phyloP scores from a whole-genome alignment of 1,140 invertebrate genomes.

The Drosophila serrata region DNA sequence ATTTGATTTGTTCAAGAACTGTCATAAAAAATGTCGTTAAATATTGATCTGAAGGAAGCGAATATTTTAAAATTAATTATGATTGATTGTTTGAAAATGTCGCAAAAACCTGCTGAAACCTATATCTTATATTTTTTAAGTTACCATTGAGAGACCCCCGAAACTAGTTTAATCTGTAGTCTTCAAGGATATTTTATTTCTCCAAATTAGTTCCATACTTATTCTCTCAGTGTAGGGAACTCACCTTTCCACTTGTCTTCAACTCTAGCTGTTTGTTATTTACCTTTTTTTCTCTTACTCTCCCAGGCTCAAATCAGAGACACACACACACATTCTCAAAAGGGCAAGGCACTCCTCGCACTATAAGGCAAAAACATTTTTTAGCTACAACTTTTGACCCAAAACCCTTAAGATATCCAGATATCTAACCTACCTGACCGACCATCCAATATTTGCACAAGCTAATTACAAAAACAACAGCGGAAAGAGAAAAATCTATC shows the following conservation, averaged over 20 bases:
- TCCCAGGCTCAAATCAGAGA: constrained; percentile 34
- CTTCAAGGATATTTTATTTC: not conserved
- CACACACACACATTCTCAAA: constrained; percentile 69
- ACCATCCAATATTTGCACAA: constrained; percentile 67
- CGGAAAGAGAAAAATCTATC: constrained; percentile 46
- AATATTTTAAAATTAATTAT: no score
- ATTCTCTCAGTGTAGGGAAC: constrained; percentile 16
- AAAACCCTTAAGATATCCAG: constrained; percentile 58
- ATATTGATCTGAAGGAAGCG: no score
- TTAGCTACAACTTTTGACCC: constrained; percentile 69
- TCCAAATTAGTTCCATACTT: not conserved
- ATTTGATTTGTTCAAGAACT: no score
- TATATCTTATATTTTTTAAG: no score
- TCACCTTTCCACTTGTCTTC: constrained; percentile 77
- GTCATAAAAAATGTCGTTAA: no score
- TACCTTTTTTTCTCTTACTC: constrained; percentile 44
- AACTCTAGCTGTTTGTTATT: constrained; percentile 70
- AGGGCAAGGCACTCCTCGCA: constrained; percentile 71
- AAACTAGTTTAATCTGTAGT: not conserved
- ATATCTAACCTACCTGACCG: constrained; percentile 18
- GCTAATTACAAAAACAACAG: constrained; percentile 79
- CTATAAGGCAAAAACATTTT: constrained; percentile 51
- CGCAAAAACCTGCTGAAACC: no score
- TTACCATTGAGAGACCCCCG: no score
- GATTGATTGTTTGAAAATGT: no score